Evolutionary conservation across 2,113 vertebrate genomes (phyloP).

Genomic region (Colinus virginianus): DNA sequence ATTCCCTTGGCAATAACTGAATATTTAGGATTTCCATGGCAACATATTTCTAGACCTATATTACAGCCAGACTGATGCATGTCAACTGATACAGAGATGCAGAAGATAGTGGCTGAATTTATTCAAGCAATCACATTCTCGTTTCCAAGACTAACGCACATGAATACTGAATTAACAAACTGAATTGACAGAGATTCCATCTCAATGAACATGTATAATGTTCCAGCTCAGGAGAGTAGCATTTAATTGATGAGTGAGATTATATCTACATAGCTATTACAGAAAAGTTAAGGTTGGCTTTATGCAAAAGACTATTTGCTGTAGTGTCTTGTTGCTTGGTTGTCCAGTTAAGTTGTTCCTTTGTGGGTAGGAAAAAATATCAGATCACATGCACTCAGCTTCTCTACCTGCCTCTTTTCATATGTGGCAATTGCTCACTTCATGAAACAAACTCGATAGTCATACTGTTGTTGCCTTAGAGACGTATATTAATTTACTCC

Average conservation of each 20-base stretch:
- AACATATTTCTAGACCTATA: not conserved
- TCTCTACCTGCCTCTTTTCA: not conserved
- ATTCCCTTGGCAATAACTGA: not conserved
- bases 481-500: constrained; percentile 42
- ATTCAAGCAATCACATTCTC: constrained; percentile 69
- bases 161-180: constrained; percentile 7
- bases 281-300: constrained; percentile 34
- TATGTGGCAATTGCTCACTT: constrained; percentile 4
- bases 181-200: constrained; percentile 47
- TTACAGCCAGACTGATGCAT: not conserved
- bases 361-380: not conserved
- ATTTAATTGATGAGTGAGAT: constrained; percentile 61
- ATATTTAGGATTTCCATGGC: constrained; percentile 56
- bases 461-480: constrained; percentile 22
- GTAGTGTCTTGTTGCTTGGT: not conserved
- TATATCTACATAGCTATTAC: constrained; percentile 61
- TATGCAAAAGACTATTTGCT: not conserved
- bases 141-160: constrained; percentile 47
- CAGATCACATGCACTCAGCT: not conserved
- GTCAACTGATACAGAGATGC: constrained; percentile 42
- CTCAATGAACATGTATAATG: constrained; percentile 50
- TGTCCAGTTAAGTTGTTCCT: constrained; percentile 15
- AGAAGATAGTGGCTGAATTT: constrained; percentile 52
- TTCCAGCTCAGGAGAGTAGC: constrained; percentile 1
- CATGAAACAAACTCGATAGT: not conserved